Conservation (phyloP, 2,797 vertebrate species). For the Neosalanx taihuensis region DNA sequence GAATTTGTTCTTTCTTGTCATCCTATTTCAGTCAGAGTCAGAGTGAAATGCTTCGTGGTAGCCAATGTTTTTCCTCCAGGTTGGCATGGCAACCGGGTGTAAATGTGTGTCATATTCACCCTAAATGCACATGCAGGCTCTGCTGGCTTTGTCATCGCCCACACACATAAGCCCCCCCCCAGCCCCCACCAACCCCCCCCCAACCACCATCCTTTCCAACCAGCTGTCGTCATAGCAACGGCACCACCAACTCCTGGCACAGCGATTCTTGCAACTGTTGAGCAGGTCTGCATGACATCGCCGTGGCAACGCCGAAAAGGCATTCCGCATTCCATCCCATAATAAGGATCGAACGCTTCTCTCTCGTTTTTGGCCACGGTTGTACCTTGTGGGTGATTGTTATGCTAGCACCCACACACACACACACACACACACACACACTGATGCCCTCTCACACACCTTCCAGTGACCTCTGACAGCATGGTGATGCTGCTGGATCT, state of each 20-base stretch:
- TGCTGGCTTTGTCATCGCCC: not conserved
- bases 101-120: not conserved
- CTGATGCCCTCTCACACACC: constrained; percentile 15
- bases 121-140: not conserved
- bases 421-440: constrained; percentile 4
- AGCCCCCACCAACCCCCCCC: too few relatives aligned
- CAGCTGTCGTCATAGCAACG: constrained; percentile 59
- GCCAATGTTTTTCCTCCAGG: not conserved
- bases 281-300: not conserved
- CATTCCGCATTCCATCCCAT: not conserved
- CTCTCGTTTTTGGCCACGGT: too few relatives aligned
- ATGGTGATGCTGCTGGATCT: too few relatives aligned
- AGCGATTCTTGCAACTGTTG: constrained; percentile 22
- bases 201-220: constrained; percentile 54
- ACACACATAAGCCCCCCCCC: constrained; percentile 26
- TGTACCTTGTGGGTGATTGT: not conserved
- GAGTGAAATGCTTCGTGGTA: not conserved
- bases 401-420: constrained; percentile 22
- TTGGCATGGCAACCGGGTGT: not conserved
- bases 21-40: not conserved
- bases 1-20: not conserved
- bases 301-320: constrained; percentile 39
- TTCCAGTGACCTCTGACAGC: constrained; percentile 39
- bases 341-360: too few relatives aligned
- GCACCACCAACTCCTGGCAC: constrained; percentile 49